A percentile compares a stretch with the other conserved stretches of the same genome.
Conservation (phyloP, 2,888 invertebrate genomes). For the Yponomeuta sedellus region DNA sequence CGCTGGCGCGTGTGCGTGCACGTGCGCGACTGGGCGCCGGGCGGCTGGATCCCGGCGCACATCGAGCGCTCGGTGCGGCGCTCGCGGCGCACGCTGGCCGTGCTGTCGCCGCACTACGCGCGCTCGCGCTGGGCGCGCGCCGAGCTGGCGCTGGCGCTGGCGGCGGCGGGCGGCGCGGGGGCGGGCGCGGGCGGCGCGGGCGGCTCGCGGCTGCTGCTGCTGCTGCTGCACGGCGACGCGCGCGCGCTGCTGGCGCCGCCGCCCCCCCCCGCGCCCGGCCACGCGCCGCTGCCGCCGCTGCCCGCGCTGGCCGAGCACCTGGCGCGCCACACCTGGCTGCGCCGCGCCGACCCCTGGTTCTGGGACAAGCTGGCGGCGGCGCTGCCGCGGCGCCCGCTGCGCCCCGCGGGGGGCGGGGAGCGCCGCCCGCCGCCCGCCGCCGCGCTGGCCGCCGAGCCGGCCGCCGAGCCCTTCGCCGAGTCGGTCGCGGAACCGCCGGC, state of each 20-base stretch:
- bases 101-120: conserved; percentile 18
- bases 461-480: neutral
- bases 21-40: conserved; percentile 47
- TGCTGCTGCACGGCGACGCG: no score
- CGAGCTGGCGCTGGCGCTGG: conserved; percentile 54
- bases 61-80: conserved; percentile 83
- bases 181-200: no score
- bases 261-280: no score
- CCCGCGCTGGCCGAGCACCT: conserved; percentile 16
- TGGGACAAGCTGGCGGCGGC: conserved; percentile 3
- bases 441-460: neutral
- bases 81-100: conserved; percentile 54
- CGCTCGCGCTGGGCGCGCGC: conserved; percentile 77
- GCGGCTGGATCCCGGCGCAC: conserved; percentile 81
- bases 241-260: no score
- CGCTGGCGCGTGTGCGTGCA: conserved; percentile 16
- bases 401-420: neutral
- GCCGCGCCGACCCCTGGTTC: conserved; percentile 2
- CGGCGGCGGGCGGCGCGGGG: conserved; percentile 3
- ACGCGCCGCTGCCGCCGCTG: conserved; percentile 11
- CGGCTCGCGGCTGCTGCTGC: no score
- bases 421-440: conserved; percentile 1
- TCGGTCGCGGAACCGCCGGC: neutral
- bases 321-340: conserved; percentile 13
- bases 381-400: conserved; percentile 5